A percentile compares a stretch with the other conserved stretches of the same genome.
phyloP scores from a whole-genome alignment of 2,113 vertebrate genomes.

The Microcebus tavaratra region DNA sequence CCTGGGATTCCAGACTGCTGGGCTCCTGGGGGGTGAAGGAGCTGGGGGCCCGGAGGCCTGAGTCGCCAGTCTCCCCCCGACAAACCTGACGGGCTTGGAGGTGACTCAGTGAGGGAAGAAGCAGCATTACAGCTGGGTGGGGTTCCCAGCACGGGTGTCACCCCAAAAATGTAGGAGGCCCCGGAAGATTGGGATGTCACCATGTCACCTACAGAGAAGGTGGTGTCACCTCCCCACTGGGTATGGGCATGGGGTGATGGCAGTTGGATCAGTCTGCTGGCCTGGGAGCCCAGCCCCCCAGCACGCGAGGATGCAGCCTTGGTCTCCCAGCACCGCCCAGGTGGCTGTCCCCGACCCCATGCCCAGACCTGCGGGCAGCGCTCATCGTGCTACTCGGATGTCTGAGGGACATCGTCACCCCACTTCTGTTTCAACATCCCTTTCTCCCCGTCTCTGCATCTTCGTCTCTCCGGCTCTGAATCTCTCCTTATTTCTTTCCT shows the following conservation, averaged over 20 bases:
- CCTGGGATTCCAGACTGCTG: background rate
- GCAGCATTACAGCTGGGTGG: constrained; percentile 61
- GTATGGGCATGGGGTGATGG: background rate
- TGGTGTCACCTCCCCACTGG: constrained; percentile 21
- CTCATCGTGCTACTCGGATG: background rate
- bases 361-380: background rate
- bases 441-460: background rate
- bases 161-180: constrained; percentile 74
- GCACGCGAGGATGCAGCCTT: background rate
- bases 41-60: constrained; percentile 9
- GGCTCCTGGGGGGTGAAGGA: background rate
- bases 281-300: background rate
- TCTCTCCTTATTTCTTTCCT: background rate
- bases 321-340: background rate
- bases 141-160: constrained; percentile 64
- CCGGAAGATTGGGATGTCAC: constrained; percentile 72
- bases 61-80: constrained; percentile 43
- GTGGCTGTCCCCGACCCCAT: background rate
- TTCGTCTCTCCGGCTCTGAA: background rate
- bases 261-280: background rate
- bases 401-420: background rate
- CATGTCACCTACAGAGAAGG: constrained; percentile 58
- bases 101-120: constrained; percentile 76
- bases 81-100: constrained; percentile 57
- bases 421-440: background rate